phyloP scores from a whole-genome alignment of 2,113 vertebrate genomes.

The Triplophysa tibetana region DNA sequence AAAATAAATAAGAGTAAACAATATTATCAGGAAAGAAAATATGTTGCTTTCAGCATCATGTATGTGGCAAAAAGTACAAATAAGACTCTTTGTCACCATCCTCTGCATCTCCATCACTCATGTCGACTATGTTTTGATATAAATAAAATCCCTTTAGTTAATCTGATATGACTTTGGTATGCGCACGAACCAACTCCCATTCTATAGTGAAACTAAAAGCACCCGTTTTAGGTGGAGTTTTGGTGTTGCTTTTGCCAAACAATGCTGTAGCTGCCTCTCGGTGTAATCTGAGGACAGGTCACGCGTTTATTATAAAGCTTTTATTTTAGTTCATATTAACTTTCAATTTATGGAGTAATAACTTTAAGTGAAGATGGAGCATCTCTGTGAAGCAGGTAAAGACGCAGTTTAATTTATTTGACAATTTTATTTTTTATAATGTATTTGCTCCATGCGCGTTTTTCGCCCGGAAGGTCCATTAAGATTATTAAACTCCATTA shows the following conservation, averaged over 20 bases:
- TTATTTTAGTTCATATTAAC: background rate
- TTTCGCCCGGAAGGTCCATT: background rate
- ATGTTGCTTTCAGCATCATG: too few relatives aligned
- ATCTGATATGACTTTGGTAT: background rate
- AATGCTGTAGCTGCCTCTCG: background rate
- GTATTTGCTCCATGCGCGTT: background rate
- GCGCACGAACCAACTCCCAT: background rate
- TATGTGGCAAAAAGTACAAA: too few relatives aligned
- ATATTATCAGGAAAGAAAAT: too few relatives aligned
- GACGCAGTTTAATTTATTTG: background rate
- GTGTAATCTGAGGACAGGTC: background rate
- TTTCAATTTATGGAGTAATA: conserved; percentile 3
- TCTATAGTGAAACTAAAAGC: conserved; percentile 17
- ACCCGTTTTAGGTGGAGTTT: background rate
- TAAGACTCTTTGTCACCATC: too few relatives aligned
- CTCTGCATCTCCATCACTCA: too few relatives aligned
- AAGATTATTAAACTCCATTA: background rate
- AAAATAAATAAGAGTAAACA: too few relatives aligned
- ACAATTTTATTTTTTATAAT: background rate
- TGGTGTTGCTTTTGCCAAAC: conserved; percentile 18
- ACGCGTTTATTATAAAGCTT: background rate
- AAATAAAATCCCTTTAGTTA: too few relatives aligned
- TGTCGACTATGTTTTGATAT: too few relatives aligned
- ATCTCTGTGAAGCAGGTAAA: conserved; percentile 1
- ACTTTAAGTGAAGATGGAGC: background rate